phyloP scores from a whole-genome alignment of 2,797 vertebrate species.

The Malurus leucopterus region DNA sequence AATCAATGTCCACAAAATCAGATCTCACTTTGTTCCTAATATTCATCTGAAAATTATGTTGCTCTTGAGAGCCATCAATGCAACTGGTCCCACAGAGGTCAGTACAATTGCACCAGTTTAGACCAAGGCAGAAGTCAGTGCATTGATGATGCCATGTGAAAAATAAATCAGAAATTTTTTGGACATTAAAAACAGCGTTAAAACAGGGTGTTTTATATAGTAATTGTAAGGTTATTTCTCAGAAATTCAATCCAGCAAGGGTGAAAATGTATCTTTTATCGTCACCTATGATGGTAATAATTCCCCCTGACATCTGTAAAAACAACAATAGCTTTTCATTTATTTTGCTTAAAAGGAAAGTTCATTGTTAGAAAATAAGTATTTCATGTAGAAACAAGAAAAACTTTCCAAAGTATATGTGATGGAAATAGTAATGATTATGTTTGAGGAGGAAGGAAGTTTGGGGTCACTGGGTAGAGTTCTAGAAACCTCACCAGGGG shows the following conservation, averaged over 20 bases:
- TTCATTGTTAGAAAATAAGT: constrained; percentile 44
- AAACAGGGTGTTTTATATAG: constrained; percentile 35
- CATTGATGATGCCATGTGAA: neutral
- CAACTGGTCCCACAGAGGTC: neutral
- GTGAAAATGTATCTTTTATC: constrained; percentile 56
- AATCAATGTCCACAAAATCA: neutral
- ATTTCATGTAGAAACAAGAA: constrained; percentile 44
- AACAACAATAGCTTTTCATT: constrained; percentile 57
- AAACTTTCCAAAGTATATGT: constrained; percentile 35
- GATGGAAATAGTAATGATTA: constrained; percentile 14
- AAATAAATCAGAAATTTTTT: constrained; percentile 39
- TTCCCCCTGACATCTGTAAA: constrained; percentile 50
- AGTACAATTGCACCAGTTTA: neutral
- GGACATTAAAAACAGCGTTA: constrained; percentile 38
- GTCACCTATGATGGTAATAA: constrained; percentile 35
- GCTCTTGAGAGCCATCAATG: neutral
- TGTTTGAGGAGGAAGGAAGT: neutral
- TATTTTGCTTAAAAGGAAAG: constrained; percentile 61
- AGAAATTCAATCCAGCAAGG: constrained; percentile 35
- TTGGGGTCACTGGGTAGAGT: neutral
- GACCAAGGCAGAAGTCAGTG: neutral
- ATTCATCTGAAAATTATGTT: neutral
- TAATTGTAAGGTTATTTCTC: constrained; percentile 55
- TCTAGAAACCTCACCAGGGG: neutral
- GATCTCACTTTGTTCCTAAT: neutral